Evolutionary conservation across 2,113 vertebrate genomes (phyloP), one percentile per base, ranked within the genome.

Genomic region (Osmerus eperlanus): DNA sequence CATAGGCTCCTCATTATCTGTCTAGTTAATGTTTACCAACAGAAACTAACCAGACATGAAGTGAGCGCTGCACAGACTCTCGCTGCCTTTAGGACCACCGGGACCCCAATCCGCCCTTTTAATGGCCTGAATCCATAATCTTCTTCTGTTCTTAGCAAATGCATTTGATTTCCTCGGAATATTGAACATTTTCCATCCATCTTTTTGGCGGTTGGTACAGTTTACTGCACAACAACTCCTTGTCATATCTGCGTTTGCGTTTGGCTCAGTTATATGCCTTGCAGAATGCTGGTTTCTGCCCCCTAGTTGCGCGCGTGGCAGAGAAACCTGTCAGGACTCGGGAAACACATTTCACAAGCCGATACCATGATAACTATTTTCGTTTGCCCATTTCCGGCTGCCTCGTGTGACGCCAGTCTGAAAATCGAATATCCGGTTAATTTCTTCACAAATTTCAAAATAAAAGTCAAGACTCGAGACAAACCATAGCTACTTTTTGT

Each of bases 151-250:
- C 54, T 55, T 55, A 14, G 21, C 25, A 29, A 65, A 69, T 29
- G 47, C 71, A 74, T 71, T 64, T 59, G 23, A 81, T 25, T 47
- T 69, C 70, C 69, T 69, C 51, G 71, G 64, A 66, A 80, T 71
- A 61, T 56, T 78, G 54, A 82, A 82, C 69, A 73, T 76, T 82
- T 83, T 79, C 70, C 61, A 74, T 68, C 64, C 64, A 61, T 85
- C 60, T 72, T 54, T 72, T 79, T 56, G 32, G 36, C 32, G 59
- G 53, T 75, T 76, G 7, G 0, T 72, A 67, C 67, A 72, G 61
- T 69, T 80, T 55, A 55, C 54, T 18, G 54, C 13, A 55, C 54
- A 55, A 18, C 54, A 55, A 55, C 54, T 55, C 54, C 54, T 55
- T 3, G 54, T 55, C 54, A 55, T 55, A 18, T 55, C 54, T 55